Evolutionary conservation across 35 echinoderm and acorn worm species (phyloP).

Genomic region (Apostichopus japonicus): DNA sequence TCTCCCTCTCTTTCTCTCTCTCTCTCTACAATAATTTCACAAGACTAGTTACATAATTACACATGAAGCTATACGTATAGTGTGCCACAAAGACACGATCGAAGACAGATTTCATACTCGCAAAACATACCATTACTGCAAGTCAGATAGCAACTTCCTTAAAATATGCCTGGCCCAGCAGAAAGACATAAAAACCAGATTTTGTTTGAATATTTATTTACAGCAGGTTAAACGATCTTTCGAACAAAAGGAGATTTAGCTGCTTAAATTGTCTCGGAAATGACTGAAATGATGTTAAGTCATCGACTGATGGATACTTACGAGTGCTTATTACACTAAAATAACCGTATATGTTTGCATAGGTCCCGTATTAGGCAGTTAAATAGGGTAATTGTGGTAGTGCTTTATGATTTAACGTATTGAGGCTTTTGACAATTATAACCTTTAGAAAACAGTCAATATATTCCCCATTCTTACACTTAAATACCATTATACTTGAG

Average conservation of each 20-base stretch:
- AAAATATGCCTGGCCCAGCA: no score
- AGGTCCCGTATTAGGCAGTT: conserved; percentile 4
- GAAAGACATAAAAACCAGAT: no score
- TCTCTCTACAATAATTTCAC: no score
- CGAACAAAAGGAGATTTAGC: neutral
- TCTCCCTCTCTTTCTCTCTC: no score
- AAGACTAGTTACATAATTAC: no score
- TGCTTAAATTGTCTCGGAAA: conserved; percentile 18
- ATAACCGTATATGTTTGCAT: conserved; percentile 27
- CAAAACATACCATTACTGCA: no score
- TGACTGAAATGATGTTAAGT: conserved; percentile 5
- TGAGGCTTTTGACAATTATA: neutral
- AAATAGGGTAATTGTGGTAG: neutral
- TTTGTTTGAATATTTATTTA: neutral
- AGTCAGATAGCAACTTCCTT: no score
- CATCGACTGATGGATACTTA: conserved; percentile 31
- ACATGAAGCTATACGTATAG: no score
- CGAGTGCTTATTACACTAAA: conserved; percentile 24
- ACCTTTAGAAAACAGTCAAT: neutral
- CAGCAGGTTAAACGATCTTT: neutral
- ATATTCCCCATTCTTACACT: neutral
- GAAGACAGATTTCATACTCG: no score
- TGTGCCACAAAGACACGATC: no score
- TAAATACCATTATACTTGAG: no score
- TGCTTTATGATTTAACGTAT: conserved; percentile 34